Percentiles rank a stretch among this genome's conserved stretches.
These are phyloP conservation scores for Axea sp. DNA, from an alignment of 2,888 invertebrate species.

Conservation along the genomic window DNA sequence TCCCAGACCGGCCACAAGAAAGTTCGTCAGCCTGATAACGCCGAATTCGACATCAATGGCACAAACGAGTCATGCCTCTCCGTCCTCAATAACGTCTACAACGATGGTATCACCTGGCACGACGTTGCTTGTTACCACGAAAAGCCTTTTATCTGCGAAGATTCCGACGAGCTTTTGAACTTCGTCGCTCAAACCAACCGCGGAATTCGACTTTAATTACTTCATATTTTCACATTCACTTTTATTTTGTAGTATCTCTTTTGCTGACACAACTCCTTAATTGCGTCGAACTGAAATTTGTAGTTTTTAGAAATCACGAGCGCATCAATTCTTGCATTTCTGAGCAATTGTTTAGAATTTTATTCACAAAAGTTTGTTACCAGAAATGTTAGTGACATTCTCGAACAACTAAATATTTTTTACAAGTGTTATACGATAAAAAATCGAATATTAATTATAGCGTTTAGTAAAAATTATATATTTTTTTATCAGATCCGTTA, in stretches of 20 bases:
- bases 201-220: constrained; percentile 87
- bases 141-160: constrained; percentile 94
- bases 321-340: constrained; percentile 5
- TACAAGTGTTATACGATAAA: too few relatives aligned
- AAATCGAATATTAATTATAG: too few relatives aligned
- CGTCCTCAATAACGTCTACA: constrained; percentile 94
- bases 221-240: constrained; percentile 35
- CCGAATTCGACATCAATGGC: constrained; percentile 93
- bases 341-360: too few relatives aligned
- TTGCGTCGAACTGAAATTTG: constrained; percentile 42
- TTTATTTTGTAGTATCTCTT: constrained; percentile 35
- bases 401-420: too few relatives aligned
- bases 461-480: too few relatives aligned
- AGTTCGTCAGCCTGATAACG: constrained; percentile 92
- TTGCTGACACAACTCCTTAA: constrained; percentile 30
- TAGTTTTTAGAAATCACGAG: constrained; percentile 19
- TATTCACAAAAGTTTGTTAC: too few relatives aligned
- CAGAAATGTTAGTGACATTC: too few relatives aligned
- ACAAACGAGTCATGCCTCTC: constrained; percentile 93
- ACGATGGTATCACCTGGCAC: constrained; percentile 96
- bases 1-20: constrained; percentile 95
- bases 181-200: constrained; percentile 92
- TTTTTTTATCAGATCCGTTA: too few relatives aligned
- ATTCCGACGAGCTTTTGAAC: constrained; percentile 91
- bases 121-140: constrained; percentile 96